Percentiles rank a stretch among this genome's conserved stretches.
These are phyloP conservation scores for Drosophila fulvimacula DNA, from an alignment of 2,888 invertebrate species.

Conservation along the genomic window DNA sequence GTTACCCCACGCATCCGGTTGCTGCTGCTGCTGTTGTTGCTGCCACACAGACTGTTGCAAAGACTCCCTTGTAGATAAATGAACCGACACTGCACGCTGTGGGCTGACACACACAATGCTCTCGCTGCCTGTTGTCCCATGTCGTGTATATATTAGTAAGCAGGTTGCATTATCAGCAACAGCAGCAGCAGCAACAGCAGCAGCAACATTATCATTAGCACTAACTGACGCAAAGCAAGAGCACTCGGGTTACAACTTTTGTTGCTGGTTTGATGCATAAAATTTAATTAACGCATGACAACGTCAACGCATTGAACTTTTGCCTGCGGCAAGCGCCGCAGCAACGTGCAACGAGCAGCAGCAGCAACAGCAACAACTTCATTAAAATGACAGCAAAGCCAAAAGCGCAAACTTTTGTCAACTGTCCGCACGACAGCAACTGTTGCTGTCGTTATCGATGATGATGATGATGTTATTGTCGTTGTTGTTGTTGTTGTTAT, in stretches of 20 bases:
- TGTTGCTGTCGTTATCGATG: constrained; percentile 9
- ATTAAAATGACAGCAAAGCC: constrained; percentile 52
- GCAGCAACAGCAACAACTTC: constrained; percentile 38
- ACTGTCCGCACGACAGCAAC: constrained; percentile 31
- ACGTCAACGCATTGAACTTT: constrained; percentile 47
- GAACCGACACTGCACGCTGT: constrained; percentile 52
- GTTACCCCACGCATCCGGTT: constrained; percentile 53
- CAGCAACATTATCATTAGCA: constrained; percentile 51
- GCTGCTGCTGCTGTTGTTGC: constrained; percentile 1
- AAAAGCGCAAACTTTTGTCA: constrained; percentile 37
- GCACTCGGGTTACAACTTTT: constrained; percentile 61
- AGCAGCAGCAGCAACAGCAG: constrained; percentile 9
- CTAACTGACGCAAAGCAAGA: constrained; percentile 40
- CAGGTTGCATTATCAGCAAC: constrained; percentile 48
- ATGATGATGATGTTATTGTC: background rate
- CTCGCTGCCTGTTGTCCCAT: constrained; percentile 48
- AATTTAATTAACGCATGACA: constrained; percentile 65
- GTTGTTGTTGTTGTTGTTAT: constrained; percentile 7
- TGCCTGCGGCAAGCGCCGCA: constrained; percentile 24
- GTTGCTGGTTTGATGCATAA: constrained; percentile 53
- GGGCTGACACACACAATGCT: constrained; percentile 34
- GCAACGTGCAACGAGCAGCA: background rate
- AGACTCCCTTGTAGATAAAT: constrained; percentile 56
- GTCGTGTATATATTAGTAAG: constrained; percentile 71
- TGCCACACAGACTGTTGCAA: constrained; percentile 16